Conservation (phyloP, 2,888 invertebrate genomes). For the Erpobdella octoculata region DNA sequence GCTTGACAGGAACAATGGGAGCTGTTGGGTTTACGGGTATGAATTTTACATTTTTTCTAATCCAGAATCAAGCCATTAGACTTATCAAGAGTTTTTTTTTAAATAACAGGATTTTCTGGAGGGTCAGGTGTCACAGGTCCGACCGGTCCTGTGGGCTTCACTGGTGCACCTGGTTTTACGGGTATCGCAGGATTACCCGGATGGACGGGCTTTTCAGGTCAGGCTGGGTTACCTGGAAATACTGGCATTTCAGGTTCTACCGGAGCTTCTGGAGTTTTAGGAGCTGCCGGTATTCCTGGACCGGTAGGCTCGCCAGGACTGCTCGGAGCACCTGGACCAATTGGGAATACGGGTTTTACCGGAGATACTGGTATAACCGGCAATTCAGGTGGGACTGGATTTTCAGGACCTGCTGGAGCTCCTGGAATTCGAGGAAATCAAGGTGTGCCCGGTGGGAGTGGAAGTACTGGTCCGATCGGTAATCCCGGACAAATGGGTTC, state of each 20-base stretch:
- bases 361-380: conserved; percentile 34
- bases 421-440: not conserved
- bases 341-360: conserved; percentile 32
- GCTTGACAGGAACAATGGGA: conserved; percentile 30
- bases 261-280: conserved; percentile 23
- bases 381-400: conserved; percentile 32
- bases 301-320: not conserved
- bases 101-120: conserved; percentile 31
- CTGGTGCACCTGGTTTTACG: conserved; percentile 31
- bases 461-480: not conserved
- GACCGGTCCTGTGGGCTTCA: conserved; percentile 28
- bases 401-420: conserved; percentile 16
- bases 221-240: conserved; percentile 29
- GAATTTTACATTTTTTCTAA: conserved; percentile 40
- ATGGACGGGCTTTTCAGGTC: conserved; percentile 25
- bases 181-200: conserved; percentile 31
- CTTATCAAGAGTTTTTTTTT: conserved; percentile 26
- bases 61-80: too few species aligned
- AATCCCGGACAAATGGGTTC: not conserved
- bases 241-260: conserved; percentile 9
- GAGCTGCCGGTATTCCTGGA: conserved; percentile 20
- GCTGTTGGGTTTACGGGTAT: conserved; percentile 28
- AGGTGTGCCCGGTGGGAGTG: conserved; percentile 14
- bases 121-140: conserved; percentile 27
- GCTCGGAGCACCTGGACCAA: not conserved